Conservation (phyloP, 2,888 invertebrate species). For the Ennomos quercinarius region DNA sequence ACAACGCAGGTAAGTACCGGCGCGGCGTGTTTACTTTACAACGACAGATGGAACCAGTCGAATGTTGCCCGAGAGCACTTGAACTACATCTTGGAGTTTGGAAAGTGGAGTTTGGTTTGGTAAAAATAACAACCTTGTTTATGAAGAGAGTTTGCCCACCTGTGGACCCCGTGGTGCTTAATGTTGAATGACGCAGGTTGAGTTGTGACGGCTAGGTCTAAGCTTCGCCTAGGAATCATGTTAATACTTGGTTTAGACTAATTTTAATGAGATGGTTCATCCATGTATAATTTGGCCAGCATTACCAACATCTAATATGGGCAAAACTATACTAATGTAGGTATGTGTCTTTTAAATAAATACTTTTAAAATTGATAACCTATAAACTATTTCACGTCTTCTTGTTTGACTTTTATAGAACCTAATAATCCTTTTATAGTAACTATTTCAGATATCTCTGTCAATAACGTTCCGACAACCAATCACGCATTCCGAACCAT, state of each 20-base stretch:
- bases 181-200: not conserved
- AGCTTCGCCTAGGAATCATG: too few species aligned
- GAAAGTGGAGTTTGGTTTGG: constrained; percentile 6
- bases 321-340: too few species aligned
- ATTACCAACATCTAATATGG: too few species aligned
- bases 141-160: constrained; percentile 13
- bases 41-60: constrained; percentile 26
- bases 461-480: constrained; percentile 24
- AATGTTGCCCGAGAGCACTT: constrained; percentile 21
- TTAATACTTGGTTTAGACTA: too few species aligned
- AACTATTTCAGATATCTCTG: constrained; percentile 19
- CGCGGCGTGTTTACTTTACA: constrained; percentile 3
- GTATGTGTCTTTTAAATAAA: too few species aligned
- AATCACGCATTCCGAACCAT: constrained; percentile 29
- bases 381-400: too few species aligned
- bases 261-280: too few species aligned
- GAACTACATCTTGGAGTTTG: constrained; percentile 22
- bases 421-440: constrained; percentile 2
- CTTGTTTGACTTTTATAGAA: not conserved
- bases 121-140: constrained; percentile 20
- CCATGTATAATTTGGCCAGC: too few species aligned
- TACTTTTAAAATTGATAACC: too few species aligned
- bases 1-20: not conserved
- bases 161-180: constrained; percentile 3
- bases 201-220: not conserved